Percentiles rank a stretch among this genome's conserved stretches.
Evolutionary conservation across 2,888 invertebrate species (phyloP).

Genomic region (Meandrusa payeni): DNA sequence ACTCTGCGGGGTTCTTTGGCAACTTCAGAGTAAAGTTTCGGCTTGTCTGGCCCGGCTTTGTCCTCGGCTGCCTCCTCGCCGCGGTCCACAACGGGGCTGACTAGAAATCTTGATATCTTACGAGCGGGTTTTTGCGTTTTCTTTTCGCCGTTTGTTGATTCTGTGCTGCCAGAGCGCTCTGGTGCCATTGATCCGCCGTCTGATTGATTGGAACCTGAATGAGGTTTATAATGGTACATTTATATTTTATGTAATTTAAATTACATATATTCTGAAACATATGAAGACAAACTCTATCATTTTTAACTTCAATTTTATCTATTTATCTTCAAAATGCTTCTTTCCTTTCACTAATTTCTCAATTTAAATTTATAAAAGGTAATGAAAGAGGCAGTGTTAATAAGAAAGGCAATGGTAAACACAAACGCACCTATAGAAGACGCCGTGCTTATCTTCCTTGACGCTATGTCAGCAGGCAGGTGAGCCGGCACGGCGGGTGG

Average conservation of each 20-base stretch:
- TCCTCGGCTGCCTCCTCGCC: constrained; percentile 43
- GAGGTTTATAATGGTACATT: too few relatives aligned
- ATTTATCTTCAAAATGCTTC: too few relatives aligned
- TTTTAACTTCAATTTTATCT: too few relatives aligned
- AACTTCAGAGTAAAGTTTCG: constrained; percentile 32
- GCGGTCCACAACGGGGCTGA: constrained; percentile 88
- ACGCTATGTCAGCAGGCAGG: constrained; percentile 12
- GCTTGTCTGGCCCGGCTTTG: constrained; percentile 31
- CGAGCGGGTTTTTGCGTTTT: constrained; percentile 80
- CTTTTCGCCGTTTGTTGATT: constrained; percentile 60
- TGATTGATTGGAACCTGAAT: constrained; percentile 69
- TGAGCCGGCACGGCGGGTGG: constrained; percentile 20
- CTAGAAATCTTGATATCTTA: constrained; percentile 90
- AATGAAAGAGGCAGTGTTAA: too few relatives aligned
- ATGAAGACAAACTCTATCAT: too few relatives aligned
- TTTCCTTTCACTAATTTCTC: too few relatives aligned
- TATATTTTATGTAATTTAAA: too few relatives aligned
- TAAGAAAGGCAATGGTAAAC: too few relatives aligned
- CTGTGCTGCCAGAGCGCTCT: constrained; percentile 62
- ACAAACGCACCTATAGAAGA: constrained; percentile 72
- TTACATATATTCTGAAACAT: too few relatives aligned
- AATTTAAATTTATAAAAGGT: too few relatives aligned
- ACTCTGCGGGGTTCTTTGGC: constrained; percentile 36
- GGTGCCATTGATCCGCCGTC: constrained; percentile 63
- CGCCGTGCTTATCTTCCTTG: constrained; percentile 68